Percentiles rank a stretch among this genome's conserved stretches.
phyloP scores from a whole-genome alignment of 2,888 invertebrate species.

The Andrena bicolor region DNA sequence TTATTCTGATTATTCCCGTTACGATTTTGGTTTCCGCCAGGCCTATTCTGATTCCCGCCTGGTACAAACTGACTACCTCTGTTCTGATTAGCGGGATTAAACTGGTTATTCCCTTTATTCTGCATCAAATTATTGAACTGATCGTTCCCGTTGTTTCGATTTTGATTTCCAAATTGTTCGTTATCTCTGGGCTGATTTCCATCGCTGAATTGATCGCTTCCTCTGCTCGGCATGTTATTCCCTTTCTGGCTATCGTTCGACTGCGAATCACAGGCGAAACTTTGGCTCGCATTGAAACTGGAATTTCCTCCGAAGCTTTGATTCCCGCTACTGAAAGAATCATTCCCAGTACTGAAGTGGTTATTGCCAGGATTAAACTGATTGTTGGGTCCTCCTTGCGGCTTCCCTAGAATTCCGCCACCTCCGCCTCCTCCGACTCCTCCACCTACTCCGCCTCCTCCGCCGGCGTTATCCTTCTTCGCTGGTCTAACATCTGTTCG shows the following conservation, averaged over 20 bases:
- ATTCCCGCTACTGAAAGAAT: slow-evolving; percentile 75
- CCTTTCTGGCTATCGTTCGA: slow-evolving; percentile 55
- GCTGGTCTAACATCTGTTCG: slow-evolving; percentile 82
- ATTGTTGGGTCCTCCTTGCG: slow-evolving; percentile 78
- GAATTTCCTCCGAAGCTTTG: slow-evolving; percentile 74
- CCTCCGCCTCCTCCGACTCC: slow-evolving; percentile 56
- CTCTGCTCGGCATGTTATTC: slow-evolving; percentile 34
- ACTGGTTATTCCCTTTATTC: slow-evolving; percentile 69
- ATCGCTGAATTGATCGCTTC: slow-evolving; percentile 67
- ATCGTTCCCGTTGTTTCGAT: slow-evolving; percentile 67
- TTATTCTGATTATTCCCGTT: slow-evolving; percentile 70
- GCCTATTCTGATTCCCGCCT: slow-evolving; percentile 68
- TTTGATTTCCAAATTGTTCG: slow-evolving; percentile 71
- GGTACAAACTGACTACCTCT: slow-evolving; percentile 69
- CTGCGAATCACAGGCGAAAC: slow-evolving; percentile 52
- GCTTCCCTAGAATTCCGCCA: slow-evolving; percentile 56
- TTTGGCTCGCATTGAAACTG: slow-evolving; percentile 71
- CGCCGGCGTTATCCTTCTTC: slow-evolving; percentile 77
- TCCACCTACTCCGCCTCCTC: slow-evolving; percentile 53
- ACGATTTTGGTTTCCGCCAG: slow-evolving; percentile 72
- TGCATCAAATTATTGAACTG: slow-evolving; percentile 68
- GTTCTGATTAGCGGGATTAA: slow-evolving; percentile 61
- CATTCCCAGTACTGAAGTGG: slow-evolving; percentile 72
- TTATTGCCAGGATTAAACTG: slow-evolving; percentile 71
- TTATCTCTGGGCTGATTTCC: slow-evolving; percentile 56